Base-by-base conservation (phyloP, 2,797 vertebrate genomes). In the Schizopygopsis malacanthus region DNA sequence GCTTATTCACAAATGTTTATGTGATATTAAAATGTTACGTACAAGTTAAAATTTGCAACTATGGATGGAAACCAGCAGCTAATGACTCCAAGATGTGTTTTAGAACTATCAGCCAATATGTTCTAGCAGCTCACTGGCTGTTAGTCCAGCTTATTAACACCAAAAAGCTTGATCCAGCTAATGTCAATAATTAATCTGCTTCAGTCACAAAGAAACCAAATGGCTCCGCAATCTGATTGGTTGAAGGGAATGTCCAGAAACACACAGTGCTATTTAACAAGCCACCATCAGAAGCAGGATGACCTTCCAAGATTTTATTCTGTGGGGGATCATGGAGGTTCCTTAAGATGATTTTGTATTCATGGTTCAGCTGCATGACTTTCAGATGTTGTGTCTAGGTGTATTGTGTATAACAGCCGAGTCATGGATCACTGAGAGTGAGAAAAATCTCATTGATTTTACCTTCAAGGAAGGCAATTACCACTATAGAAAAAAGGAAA, bases 381-480 rank as follows among this genome's bases (percentile, higher is more conserved):
- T n/a, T 39, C 10, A 52, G 37, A 37, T 81, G 18, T 28, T 80
- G 41, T 45, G 16, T 81, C 18, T 54, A 52, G 16, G 71, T 43
- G 43, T 41, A 56, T n/a, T 70, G 54, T 20, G 10, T 10, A 59
- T 28, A 22, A 43, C 4, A 59, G 13, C 2, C 0, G 4, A 45
- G 16, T 61, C 25, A 73, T 33, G 43, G 45, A 84, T 84, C 43
- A 61, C 6, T 25, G 43, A 28, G 5, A 63, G 56, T 52, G 37
- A 22, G 54, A 56, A 9, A 54, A 78, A 6, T 6, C 43, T 52
- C 6, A 84, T 43, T 84, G 47, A 84, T 78, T 84, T 70, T 69
- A 69, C 13, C 45, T 76, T 73, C 59, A 37, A 77, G 13, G n/a
- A 78, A 78, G 9, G 59, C 10, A 67, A 77, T 84, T 79, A 70